Evolutionary conservation across 92 coral and sea anemone genomes (phyloP).

Genomic region (Micromussa lordhowensis): DNA sequence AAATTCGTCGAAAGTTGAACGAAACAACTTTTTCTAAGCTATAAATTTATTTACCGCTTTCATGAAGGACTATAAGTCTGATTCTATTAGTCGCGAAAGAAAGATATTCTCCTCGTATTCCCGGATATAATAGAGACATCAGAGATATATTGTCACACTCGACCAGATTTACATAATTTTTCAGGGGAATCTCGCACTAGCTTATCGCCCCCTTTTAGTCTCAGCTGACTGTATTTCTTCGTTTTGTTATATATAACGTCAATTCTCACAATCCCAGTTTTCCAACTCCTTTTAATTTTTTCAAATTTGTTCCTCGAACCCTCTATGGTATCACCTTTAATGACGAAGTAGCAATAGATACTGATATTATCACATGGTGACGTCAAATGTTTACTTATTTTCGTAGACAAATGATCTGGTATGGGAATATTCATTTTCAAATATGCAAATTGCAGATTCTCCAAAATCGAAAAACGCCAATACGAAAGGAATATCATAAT

Average conservation of each 20-base stretch:
- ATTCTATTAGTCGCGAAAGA: not conserved
- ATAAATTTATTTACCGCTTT: slow-evolving; percentile 3
- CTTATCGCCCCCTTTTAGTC: not conserved
- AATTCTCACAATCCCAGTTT: not conserved
- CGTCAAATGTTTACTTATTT: not conserved
- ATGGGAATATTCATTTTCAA: not conserved
- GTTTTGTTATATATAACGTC: not conserved
- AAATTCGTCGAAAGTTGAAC: not conserved
- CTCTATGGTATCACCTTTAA: not conserved
- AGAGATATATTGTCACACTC: not conserved
- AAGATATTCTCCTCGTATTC: not conserved
- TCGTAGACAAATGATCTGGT: not conserved
- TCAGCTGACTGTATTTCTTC: not conserved
- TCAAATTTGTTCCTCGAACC: not conserved
- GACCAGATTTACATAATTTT: not conserved
- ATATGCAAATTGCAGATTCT: not conserved
- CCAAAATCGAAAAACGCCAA: too few relatives aligned
- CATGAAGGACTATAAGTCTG: not conserved
- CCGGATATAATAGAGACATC: not conserved
- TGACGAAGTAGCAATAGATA: not conserved
- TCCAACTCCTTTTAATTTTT: not conserved
- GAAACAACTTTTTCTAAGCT: not conserved
- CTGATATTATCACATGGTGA: not conserved
- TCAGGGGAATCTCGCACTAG: not conserved
- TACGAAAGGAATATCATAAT: too few relatives aligned